Evolutionary conservation across 2,797 vertebrate species (phyloP).

Genomic region (Hydrophis major): DNA sequence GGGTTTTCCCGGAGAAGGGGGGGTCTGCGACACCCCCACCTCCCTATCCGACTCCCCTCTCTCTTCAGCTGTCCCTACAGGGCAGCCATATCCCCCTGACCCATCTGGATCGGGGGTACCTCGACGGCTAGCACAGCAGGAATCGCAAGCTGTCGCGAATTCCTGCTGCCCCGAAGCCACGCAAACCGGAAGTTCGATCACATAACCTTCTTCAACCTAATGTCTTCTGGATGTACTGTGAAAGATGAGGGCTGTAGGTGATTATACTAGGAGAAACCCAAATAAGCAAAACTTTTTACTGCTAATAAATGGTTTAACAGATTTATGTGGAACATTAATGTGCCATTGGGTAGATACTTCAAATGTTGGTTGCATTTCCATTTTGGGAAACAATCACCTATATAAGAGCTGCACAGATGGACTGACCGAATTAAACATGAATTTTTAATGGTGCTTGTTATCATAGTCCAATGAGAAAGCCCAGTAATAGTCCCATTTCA

Average conservation of each 20-base stretch:
- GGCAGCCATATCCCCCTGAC: too few relatives aligned
- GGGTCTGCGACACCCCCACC: too few relatives aligned
- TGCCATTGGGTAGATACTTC: background rate
- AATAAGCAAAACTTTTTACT: background rate
- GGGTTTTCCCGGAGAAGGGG: too few relatives aligned
- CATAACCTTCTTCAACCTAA: background rate
- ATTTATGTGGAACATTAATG: background rate
- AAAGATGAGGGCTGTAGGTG: background rate
- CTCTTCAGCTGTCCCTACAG: too few relatives aligned
- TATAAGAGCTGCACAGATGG: background rate
- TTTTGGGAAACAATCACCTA: background rate
- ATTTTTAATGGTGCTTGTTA: background rate
- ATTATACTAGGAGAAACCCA: background rate
- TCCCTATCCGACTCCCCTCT: too few relatives aligned
- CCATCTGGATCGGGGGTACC: too few relatives aligned
- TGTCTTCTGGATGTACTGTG: background rate
- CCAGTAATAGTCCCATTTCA: background rate
- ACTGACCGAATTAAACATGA: background rate
- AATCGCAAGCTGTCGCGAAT: too few relatives aligned
- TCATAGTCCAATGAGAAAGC: background rate
- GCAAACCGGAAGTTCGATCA: too few relatives aligned
- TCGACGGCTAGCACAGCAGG: too few relatives aligned
- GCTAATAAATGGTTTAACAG: background rate
- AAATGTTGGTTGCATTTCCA: background rate
- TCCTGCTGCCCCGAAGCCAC: too few relatives aligned